Percentiles rank a stretch among this genome's conserved stretches.
phyloP scores from a whole-genome alignment of 2,797 vertebrate species.

The Taeniopygia guttata region DNA sequence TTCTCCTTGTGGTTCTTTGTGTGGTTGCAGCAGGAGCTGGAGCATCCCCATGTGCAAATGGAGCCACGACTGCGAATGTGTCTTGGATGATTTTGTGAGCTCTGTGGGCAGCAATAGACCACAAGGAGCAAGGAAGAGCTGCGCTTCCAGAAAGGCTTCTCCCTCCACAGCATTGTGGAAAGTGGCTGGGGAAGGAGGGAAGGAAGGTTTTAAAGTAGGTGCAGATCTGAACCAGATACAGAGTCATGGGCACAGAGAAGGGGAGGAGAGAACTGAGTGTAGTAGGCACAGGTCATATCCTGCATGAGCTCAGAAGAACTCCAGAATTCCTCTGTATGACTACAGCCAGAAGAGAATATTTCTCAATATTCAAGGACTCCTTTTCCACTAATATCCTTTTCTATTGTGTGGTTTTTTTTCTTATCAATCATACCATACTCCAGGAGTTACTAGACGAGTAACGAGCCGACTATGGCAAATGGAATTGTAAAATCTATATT shows the following conservation, averaged over 20 bases:
- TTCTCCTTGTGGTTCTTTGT: conserved; percentile 45
- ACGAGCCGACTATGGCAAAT: background rate
- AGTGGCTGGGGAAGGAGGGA: background rate
- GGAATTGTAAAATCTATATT: background rate
- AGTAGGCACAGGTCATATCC: background rate
- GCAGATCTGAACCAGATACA: background rate
- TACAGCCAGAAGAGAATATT: background rate
- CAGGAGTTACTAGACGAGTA: background rate
- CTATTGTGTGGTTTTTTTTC: background rate
- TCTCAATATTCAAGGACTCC: background rate
- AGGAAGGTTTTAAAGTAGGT: background rate
- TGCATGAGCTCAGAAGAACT: background rate
- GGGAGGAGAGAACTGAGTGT: background rate
- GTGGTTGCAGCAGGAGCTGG: conserved; percentile 36
- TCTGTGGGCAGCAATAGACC: background rate
- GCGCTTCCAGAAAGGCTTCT: background rate
- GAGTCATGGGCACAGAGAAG: background rate
- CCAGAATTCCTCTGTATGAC: background rate
- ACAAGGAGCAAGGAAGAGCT: background rate
- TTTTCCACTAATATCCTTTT: background rate
- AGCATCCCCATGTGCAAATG: background rate
- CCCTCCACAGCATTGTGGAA: background rate
- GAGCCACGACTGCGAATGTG: background rate
- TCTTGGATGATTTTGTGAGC: background rate
- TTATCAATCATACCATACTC: background rate